Conservation (phyloP, 2,888 invertebrate genomes). For the Meliscaeva auricollis region DNA sequence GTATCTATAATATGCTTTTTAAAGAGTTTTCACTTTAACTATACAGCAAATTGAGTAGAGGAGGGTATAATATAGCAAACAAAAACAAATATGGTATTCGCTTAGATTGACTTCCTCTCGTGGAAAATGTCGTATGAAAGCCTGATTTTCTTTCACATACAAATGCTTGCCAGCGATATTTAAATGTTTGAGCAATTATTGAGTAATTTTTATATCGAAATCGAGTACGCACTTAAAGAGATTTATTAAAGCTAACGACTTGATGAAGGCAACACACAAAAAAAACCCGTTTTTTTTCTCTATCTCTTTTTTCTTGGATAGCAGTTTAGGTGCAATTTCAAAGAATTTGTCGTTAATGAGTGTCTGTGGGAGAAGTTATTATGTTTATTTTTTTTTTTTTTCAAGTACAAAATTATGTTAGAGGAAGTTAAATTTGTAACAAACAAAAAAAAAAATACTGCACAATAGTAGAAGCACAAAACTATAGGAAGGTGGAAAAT, state of each 20-base stretch:
- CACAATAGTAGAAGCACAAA: not conserved
- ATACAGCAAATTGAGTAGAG: not conserved
- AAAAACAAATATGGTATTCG: constrained; percentile 37
- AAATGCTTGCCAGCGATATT: constrained; percentile 40
- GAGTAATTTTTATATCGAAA: constrained; percentile 65
- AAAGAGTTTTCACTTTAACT: constrained; percentile 65
- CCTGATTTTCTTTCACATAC: constrained; percentile 36
- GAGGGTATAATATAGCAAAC: not conserved
- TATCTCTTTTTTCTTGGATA: not conserved
- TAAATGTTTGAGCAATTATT: constrained; percentile 63
- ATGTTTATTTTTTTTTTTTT: constrained; percentile 25
- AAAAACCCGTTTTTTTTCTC: not conserved
- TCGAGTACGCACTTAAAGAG: constrained; percentile 47
- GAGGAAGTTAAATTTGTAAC: constrained; percentile 59
- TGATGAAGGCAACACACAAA: not conserved
- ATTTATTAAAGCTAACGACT: constrained; percentile 50
- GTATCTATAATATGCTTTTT: constrained; percentile 22
- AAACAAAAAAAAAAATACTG: constrained; percentile 14
- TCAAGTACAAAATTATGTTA: constrained; percentile 48
- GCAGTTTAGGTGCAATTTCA: constrained; percentile 8
- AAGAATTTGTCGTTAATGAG: constrained; percentile 64
- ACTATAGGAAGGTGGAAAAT: constrained; percentile 1
- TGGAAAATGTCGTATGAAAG: constrained; percentile 67
- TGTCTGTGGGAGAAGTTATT: constrained; percentile 44
- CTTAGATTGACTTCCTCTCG: constrained; percentile 47